Percentiles rank a stretch among this genome's conserved stretches.
phyloP scores from a whole-genome alignment of 2,113 vertebrate species.

The Urocynchramus pylzowi region DNA sequence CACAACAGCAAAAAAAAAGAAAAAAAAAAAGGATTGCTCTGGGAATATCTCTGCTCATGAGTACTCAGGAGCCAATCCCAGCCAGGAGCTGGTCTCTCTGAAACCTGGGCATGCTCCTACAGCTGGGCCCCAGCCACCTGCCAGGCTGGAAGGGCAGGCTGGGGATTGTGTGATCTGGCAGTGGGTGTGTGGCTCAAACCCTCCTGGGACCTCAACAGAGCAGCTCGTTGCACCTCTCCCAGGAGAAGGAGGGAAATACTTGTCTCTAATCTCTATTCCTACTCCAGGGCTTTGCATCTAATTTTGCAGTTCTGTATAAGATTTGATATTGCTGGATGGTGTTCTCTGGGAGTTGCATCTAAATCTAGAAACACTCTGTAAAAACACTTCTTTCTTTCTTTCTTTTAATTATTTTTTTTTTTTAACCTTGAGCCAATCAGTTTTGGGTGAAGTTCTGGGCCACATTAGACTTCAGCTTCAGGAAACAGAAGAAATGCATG shows the following conservation, averaged over 20 bases:
- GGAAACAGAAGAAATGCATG: neutral
- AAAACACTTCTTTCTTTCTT: neutral
- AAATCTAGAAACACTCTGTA: neutral
- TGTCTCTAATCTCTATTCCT: neutral
- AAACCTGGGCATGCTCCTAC: neutral
- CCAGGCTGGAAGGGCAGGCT: neutral
- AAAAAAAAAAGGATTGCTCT: neutral
- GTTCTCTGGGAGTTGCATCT: neutral
- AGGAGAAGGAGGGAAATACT: neutral
- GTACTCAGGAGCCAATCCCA: neutral
- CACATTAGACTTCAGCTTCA: neutral
- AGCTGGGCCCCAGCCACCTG: neutral
- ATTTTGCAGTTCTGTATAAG: neutral
- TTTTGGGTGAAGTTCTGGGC: neutral
- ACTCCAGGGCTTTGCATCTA: neutral
- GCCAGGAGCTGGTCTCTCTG: neutral
- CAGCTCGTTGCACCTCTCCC: neutral
- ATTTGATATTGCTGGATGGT: neutral
- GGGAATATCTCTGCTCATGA: neutral
- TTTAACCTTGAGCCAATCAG: neutral
- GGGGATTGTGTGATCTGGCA: rapidly evolving
- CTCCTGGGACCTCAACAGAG: neutral
- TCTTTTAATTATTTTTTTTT: neutral
- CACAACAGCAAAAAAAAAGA: neutral
- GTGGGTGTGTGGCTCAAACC: neutral